A percentile compares a stretch with the other conserved stretches of the same genome.
phyloP scores from a whole-genome alignment of 2,888 invertebrate genomes.

The Tridacna crocea region DNA sequence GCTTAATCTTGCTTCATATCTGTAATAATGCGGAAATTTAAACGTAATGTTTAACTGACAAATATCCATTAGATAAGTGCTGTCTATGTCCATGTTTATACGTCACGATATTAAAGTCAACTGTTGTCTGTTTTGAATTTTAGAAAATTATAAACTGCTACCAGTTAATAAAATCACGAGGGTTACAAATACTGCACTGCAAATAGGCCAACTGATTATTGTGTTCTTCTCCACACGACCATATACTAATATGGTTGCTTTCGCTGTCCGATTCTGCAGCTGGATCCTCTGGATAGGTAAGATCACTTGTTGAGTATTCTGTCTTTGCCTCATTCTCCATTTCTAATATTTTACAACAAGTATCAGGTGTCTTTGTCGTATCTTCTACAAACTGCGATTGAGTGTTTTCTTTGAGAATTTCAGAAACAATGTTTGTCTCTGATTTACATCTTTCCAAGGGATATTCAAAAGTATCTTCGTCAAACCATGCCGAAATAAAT shows the following conservation, averaged over 20 bases:
- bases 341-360: neutral
- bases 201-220: slow-evolving; percentile 5
- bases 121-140: neutral
- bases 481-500: neutral
- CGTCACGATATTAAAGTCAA: neutral
- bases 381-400: neutral
- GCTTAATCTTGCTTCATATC: neutral
- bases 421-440: neutral
- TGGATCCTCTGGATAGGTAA: neutral
- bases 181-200: slow-evolving; percentile 4
- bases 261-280: neutral
- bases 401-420: neutral
- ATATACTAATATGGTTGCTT: neutral
- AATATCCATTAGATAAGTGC: neutral
- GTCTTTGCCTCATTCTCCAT: neutral
- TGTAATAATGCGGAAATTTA: neutral
- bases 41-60: neutral
- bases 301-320: neutral
- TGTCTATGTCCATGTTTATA: slow-evolving; percentile 1
- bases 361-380: neutral
- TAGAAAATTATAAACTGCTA: neutral
- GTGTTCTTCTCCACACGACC: slow-evolving; percentile 19
- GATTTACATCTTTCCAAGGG: neutral
- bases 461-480: neutral
- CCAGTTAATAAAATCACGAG: neutral